Evolutionary conservation across 2,888 invertebrate species (phyloP).

Genomic region (Arge pagana): DNA sequence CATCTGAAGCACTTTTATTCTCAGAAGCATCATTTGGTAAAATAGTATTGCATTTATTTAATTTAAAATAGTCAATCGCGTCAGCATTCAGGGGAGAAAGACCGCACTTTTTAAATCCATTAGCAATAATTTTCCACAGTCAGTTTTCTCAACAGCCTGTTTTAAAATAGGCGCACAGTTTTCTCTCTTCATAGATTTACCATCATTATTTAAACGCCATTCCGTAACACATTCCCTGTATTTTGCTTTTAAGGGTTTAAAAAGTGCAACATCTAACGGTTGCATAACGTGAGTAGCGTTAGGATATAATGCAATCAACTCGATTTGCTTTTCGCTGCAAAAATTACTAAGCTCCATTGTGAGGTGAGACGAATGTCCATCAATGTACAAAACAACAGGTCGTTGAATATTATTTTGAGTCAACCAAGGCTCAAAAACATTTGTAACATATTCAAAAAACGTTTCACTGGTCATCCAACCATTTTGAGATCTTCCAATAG

Average conservation of each 20-base stretch:
- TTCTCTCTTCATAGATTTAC: conserved; percentile 1
- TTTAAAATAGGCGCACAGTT: not conserved
- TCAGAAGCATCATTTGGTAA: too few species aligned
- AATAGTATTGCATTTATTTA: conserved; percentile 2
- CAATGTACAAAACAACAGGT: conserved; percentile 20
- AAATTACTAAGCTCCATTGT: conserved; percentile 21
- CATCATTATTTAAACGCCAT: conserved; percentile 3
- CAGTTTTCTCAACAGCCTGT: not conserved
- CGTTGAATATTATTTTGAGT: conserved; percentile 24
- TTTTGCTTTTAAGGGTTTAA: conserved; percentile 24
- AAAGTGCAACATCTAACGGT: conserved; percentile 28
- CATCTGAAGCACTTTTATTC: conserved; percentile 1
- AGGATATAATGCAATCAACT: conserved; percentile 24
- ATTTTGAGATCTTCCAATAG: conserved; percentile 39
- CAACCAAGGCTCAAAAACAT: conserved; percentile 34
- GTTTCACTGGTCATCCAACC: conserved; percentile 53
- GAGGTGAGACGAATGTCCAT: conserved; percentile 29
- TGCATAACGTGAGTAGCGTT: conserved; percentile 30
- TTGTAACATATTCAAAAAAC: conserved; percentile 48
- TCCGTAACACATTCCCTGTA: conserved; percentile 23
- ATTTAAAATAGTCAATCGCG: conserved; percentile 13
- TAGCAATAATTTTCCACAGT: not conserved
- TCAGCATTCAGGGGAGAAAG: conserved; percentile 4
- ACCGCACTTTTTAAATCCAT: conserved; percentile 11
- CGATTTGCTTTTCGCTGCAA: conserved; percentile 24